Conservation (phyloP, 2,888 invertebrate genomes). For the Cerceris ruficornis region DNA sequence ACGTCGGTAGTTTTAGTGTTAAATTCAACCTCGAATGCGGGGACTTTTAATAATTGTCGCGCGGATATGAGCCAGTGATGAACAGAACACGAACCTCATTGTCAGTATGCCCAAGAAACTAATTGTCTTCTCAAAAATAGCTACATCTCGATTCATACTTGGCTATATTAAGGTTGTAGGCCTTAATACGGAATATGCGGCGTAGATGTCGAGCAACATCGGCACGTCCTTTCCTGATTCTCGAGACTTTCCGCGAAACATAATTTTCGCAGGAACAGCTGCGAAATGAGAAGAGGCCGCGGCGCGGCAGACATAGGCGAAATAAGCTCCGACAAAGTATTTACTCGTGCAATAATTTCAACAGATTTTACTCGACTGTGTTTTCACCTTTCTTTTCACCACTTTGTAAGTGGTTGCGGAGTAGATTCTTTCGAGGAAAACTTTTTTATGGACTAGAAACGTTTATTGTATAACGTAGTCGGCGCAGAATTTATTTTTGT, state of each 20-base stretch:
- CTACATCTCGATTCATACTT: not conserved
- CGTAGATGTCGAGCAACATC: not conserved
- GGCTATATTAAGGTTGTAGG: too few relatives aligned
- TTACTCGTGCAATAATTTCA: constrained; percentile 34
- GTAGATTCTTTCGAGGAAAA: not conserved
- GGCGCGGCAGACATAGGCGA: not conserved
- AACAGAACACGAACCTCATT: too few relatives aligned
- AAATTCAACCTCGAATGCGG: too few relatives aligned
- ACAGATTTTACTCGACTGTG: constrained; percentile 21
- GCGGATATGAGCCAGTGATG: too few relatives aligned
- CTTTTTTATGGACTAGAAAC: not conserved
- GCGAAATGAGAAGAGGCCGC: not conserved
- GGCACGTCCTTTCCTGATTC: not conserved
- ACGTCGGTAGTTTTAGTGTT: too few relatives aligned
- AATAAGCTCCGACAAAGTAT: constrained; percentile 23
- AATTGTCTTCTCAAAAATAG: not conserved
- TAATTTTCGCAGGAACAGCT: not conserved
- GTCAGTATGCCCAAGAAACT: too few relatives aligned
- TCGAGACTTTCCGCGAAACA: not conserved
- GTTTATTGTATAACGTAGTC: not conserved
- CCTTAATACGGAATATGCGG: not conserved
- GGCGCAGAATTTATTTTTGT: not conserved
- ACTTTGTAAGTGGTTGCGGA: not conserved
- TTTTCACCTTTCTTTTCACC: not conserved
- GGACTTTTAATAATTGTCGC: too few relatives aligned